Evolutionary conservation across 2,888 invertebrate species (phyloP).

Genomic region (Drosophila subsilvestris): DNA sequence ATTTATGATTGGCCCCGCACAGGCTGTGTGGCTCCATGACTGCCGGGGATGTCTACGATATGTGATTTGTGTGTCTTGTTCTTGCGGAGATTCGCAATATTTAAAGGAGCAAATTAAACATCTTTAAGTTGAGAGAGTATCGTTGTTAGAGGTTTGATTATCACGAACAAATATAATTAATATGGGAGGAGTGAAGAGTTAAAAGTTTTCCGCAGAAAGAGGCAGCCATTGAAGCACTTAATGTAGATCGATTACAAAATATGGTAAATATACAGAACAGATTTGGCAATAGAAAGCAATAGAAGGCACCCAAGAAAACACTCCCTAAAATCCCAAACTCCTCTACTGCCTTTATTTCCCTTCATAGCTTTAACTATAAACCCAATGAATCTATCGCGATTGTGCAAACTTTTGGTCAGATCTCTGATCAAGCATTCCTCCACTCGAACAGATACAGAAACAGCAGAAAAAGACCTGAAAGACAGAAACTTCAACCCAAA

Average conservation of each 20-base stretch:
- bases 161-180: neutral
- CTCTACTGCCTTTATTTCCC: neutral
- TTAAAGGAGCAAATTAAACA: constrained; percentile 2
- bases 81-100: constrained; percentile 5
- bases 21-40: constrained; percentile 24
- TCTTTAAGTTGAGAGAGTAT: neutral
- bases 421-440: neutral
- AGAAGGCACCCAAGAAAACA: no score
- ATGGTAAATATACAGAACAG: no score
- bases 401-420: neutral
- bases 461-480: neutral
- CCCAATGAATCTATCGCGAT: neutral
- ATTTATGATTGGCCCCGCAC: constrained; percentile 62
- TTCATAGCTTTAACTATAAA: neutral
- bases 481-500: constrained; percentile 6
- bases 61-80: constrained; percentile 9
- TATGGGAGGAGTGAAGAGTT: neutral
- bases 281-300: neutral
- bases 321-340: neutral
- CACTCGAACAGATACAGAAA: neutral
- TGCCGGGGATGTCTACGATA: constrained; percentile 6
- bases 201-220: no score
- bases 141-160: neutral
- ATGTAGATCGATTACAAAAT: no score
- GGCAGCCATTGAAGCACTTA: no score